phyloP scores from a whole-genome alignment of 2,113 vertebrate genomes.

The Setophaga kirtlandii region DNA sequence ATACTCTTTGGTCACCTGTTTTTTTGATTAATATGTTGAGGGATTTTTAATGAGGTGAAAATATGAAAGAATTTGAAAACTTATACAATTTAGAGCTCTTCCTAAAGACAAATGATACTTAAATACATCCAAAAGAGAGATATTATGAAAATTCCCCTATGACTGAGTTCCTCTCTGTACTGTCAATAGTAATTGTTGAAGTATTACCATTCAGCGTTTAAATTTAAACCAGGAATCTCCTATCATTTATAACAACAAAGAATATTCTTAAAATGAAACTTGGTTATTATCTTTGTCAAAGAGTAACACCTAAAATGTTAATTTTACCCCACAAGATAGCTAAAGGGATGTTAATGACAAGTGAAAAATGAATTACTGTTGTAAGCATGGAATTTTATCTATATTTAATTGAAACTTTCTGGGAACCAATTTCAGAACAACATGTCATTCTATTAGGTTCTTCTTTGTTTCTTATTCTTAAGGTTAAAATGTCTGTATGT shows the following conservation, averaged over 20 bases:
- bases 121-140: neutral
- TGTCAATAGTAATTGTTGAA: neutral
- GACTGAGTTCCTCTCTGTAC: neutral
- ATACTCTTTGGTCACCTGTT: neutral
- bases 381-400: neutral
- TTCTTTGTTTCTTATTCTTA: neutral
- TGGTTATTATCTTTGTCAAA: neutral
- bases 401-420: neutral
- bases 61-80: constrained; percentile 29
- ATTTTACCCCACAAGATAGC: neutral
- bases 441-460: neutral
- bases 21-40: neutral
- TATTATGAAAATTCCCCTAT: neutral
- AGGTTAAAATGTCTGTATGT: neutral
- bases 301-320: neutral
- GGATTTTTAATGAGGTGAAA: constrained; percentile 24
- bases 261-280: neutral
- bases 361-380: neutral
- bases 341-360: neutral
- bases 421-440: neutral
- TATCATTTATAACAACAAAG: neutral
- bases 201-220: neutral
- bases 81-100: neutral
- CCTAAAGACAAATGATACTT: neutral
- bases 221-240: neutral